Evolutionary conservation across 30 jellyfish, hydroid and myxozoan species (phyloP).

Genomic region (Hydra vulgaris): DNA sequence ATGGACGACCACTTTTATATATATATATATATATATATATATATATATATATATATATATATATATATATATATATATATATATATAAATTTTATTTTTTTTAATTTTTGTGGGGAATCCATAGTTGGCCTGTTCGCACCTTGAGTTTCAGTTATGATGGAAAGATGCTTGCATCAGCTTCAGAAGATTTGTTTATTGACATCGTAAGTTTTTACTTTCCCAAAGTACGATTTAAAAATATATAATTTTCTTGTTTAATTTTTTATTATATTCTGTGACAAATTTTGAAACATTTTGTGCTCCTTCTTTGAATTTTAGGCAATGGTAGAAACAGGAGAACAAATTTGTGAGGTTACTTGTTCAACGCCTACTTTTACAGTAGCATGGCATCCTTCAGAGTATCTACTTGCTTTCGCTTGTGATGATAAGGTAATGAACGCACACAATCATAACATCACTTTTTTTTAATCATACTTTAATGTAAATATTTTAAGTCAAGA

Average conservation of each 20-base stretch:
- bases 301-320: slow-evolving; percentile 41
- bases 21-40: no score
- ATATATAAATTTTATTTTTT: no score
- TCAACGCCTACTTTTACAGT: slow-evolving; percentile 91
- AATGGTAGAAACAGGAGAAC: slow-evolving; percentile 96
- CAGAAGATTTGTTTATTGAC: slow-evolving; percentile 92
- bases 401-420: slow-evolving; percentile 92
- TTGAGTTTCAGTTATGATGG: slow-evolving; percentile 94
- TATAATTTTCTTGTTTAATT: no score
- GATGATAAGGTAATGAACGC: slow-evolving; percentile 72
- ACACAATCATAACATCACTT: background rate
- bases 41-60: no score
- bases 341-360: slow-evolving; percentile 76
- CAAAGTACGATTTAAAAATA: no score
- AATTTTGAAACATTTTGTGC: background rate
- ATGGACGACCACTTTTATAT: no score
- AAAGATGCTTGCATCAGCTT: slow-evolving; percentile 92
- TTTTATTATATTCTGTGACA: no score
- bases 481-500: no score
- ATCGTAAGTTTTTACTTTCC: slow-evolving; percentile 41
- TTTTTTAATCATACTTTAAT: background rate
- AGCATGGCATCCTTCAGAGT: slow-evolving; percentile 95
- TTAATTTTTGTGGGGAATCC: no score
- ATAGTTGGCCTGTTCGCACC: slow-evolving; percentile 97
- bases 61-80: background rate